A percentile compares a stretch with the other conserved stretches of the same genome.
These are phyloP conservation scores for Eospalax fontanierii DNA, from an alignment of 2,797 vertebrate genomes.

Conservation along the genomic window DNA sequence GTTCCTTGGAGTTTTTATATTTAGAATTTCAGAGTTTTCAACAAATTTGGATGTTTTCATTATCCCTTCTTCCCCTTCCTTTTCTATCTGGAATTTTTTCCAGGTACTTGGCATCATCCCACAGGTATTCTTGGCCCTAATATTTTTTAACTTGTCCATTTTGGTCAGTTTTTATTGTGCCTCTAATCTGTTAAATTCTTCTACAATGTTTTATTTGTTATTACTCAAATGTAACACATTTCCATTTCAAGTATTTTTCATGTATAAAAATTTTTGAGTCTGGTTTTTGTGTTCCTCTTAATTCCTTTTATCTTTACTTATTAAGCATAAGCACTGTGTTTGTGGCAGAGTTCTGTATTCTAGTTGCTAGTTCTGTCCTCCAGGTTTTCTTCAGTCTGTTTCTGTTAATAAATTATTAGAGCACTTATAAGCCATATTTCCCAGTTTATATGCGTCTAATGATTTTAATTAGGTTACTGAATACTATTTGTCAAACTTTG, in stretches of 20 bases:
- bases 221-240: not conserved
- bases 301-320: not conserved
- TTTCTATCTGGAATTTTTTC: not conserved
- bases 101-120: not conserved
- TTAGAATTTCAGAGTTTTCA: not conserved
- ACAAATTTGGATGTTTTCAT: not conserved
- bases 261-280: constrained; percentile 13
- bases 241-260: constrained; percentile 51
- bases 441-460: not conserved
- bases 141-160: not conserved
- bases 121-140: not conserved
- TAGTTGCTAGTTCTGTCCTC: not conserved
- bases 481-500: not conserved
- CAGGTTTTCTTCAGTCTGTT: not conserved
- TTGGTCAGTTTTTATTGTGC: not conserved
- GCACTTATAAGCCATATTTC: not conserved
- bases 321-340: not conserved
- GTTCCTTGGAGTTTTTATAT: not conserved
- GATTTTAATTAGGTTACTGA: not conserved
- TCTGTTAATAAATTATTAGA: not conserved
- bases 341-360: not conserved
- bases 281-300: not conserved
- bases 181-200: not conserved
- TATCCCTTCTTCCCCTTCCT: not conserved
- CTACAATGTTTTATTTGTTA: not conserved